phyloP scores from a whole-genome alignment of 1,140 invertebrate species.

The Hestina assimilis region DNA sequence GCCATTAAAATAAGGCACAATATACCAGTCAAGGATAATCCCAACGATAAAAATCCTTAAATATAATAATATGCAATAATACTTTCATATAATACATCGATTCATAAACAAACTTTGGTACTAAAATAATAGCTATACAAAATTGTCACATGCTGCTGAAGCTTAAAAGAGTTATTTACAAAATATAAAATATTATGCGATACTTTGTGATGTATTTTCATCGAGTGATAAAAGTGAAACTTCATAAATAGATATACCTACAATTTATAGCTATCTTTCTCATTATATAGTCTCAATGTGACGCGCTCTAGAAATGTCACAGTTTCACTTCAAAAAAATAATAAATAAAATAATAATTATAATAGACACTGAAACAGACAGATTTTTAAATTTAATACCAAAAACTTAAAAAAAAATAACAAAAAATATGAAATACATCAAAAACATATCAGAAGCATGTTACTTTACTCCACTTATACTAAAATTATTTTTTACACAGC shows the following conservation, averaged over 20 bases:
- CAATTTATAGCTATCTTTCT: too few relatives aligned
- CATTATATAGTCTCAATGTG: too few relatives aligned
- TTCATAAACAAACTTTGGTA: conserved; percentile 42
- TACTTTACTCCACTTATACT: conserved; percentile 1
- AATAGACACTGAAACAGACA: conserved; percentile 1
- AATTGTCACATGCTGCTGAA: background rate
- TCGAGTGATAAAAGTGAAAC: conserved; percentile 20
- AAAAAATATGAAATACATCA: conserved; percentile 3
- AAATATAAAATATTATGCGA: conserved; percentile 36
- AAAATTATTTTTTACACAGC: conserved; percentile 2
- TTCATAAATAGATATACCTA: too few relatives aligned
- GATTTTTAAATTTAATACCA: background rate
- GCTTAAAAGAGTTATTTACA: conserved; percentile 11
- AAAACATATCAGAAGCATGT: conserved; percentile 4
- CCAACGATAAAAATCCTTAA: background rate
- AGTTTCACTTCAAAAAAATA: conserved; percentile 10
- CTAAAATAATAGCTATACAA: conserved; percentile 20
- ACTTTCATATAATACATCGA: conserved; percentile 33
- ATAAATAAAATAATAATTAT: conserved; percentile 24
- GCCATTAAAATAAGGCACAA: background rate
- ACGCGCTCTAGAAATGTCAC: too few relatives aligned
- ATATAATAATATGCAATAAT: conserved; percentile 22
- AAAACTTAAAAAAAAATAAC: conserved; percentile 7
- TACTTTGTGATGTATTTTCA: conserved; percentile 36
- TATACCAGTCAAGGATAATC: background rate